A percentile compares a stretch with the other conserved stretches of the same genome.
Conservation (phyloP, 2,113 vertebrate genomes). For the Bucco capensis region DNA sequence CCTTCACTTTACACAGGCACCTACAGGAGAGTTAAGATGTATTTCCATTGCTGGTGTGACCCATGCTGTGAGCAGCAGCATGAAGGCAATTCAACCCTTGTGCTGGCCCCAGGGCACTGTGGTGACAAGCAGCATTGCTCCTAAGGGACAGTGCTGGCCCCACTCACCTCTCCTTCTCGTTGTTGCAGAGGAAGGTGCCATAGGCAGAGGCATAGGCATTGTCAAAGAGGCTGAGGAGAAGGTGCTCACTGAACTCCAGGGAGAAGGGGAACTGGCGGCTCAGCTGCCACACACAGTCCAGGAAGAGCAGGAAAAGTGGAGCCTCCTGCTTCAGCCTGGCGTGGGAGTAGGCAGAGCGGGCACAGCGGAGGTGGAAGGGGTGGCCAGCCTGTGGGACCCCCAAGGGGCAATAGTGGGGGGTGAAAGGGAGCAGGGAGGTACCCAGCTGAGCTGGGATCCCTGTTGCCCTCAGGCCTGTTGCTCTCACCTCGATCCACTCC, state of each 20-base stretch:
- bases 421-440: neutral
- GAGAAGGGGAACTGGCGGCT: constrained; percentile 83
- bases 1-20: constrained; percentile 74
- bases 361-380: constrained; percentile 82
- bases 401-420: accelerated
- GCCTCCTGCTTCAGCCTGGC: constrained; percentile 80
- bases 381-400: constrained; percentile 76
- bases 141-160: neutral
- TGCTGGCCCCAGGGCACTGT: neutral
- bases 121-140: accelerated
- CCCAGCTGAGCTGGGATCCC: accelerated
- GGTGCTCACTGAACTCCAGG: constrained; percentile 78
- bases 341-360: constrained; percentile 79
- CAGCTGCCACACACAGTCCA: constrained; percentile 89
- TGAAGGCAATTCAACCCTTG: no score
- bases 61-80: accelerated
- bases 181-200: constrained; percentile 88
- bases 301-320: constrained; percentile 83
- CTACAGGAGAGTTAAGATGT: neutral
- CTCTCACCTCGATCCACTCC: constrained; percentile 85
- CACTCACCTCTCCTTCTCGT: constrained; percentile 78
- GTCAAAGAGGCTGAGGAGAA: constrained; percentile 80
- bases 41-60: neutral
- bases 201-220: constrained; percentile 82
- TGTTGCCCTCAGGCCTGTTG: accelerated